Evolutionary conservation across 53 echinoderm and acorn worm species (phyloP).

Genomic region (Paelopatides confundens): DNA sequence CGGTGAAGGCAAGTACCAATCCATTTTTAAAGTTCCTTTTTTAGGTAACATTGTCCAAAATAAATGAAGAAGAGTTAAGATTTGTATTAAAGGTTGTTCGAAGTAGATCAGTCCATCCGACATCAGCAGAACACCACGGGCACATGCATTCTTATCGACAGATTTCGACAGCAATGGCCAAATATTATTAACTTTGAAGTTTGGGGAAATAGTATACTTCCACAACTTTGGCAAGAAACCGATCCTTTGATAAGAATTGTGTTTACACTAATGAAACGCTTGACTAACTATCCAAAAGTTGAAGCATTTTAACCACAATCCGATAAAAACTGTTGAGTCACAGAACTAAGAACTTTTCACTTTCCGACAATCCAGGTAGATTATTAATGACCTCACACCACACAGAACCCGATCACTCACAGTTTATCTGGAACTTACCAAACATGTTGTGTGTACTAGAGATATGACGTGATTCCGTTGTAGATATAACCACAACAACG

Average conservation of each 20-base stretch:
- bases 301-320: conserved; percentile 38
- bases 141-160: neutral
- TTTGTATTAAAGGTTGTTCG: neutral
- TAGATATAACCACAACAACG: too few species aligned
- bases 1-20: conserved; percentile 42
- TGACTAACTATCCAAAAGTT: conserved; percentile 7
- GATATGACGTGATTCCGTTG: too few species aligned
- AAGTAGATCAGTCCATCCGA: too few species aligned
- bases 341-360: conserved; percentile 6
- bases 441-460: neutral
- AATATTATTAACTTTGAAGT: neutral
- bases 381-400: conserved; percentile 29
- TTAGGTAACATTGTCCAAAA: conserved; percentile 21
- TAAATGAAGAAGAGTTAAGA: neutral
- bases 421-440: neutral
- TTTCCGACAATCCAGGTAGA: conserved; percentile 4
- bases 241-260: neutral
- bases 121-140: neutral
- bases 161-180: neutral
- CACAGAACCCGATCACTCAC: too few species aligned
- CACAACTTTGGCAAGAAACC: neutral
- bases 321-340: conserved; percentile 34
- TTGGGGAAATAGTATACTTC: neutral
- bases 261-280: conserved; percentile 3
- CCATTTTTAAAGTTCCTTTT: conserved; percentile 2